These are phyloP conservation scores for Galeopterus variegatus DNA, from an alignment of 2,113 vertebrate species.

Conservation along the genomic window DNA sequence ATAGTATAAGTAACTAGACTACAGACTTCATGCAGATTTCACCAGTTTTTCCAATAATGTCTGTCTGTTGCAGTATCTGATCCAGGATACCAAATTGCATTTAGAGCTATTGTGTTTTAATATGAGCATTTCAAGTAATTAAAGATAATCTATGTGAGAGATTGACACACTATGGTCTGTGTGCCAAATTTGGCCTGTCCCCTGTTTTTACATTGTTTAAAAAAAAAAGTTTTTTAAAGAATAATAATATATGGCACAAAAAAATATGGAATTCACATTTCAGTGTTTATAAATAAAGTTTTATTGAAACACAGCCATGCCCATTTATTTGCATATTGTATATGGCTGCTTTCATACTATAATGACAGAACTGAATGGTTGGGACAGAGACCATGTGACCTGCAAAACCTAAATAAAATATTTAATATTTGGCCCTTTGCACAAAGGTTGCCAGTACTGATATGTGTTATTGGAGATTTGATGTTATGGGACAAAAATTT, in stretches of 20 bases:
- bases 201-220: neutral
- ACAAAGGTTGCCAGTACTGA: neutral
- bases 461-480: neutral
- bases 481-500: constrained; percentile 6
- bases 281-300: constrained; percentile 32
- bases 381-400: neutral
- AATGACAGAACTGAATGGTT: neutral
- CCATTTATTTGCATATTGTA: neutral
- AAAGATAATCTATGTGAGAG: neutral
- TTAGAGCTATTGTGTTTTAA: constrained; percentile 37
- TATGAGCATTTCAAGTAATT: constrained; percentile 38
- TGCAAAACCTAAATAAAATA: constrained; percentile 21
- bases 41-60: neutral
- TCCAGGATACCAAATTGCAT: neutral
- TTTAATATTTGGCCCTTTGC: neutral
- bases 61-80: neutral
- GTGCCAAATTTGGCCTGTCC: neutral
- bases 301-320: neutral
- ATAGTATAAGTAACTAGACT: neutral
- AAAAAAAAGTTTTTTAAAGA: neutral
- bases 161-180: neutral
- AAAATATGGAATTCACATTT: constrained; percentile 1
- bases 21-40: neutral
- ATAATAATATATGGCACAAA: neutral
- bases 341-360: neutral